Percentiles rank a stretch among this genome's conserved stretches.
Conservation (phyloP, 1,140 invertebrate species). For the Hypothenemus hampei region DNA sequence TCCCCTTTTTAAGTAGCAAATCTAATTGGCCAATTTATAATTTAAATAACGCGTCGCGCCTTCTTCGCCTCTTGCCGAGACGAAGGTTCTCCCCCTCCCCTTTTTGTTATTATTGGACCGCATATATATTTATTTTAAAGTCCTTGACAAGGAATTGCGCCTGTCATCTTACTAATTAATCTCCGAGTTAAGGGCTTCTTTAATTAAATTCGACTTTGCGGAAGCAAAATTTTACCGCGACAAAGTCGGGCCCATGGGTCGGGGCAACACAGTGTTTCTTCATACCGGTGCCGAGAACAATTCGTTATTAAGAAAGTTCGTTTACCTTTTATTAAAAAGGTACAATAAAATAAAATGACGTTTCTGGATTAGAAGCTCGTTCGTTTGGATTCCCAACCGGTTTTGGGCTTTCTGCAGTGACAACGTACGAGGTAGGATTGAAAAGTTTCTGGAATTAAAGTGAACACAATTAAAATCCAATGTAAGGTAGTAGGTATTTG, state of each 20-base stretch:
- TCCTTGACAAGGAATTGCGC: slow-evolving; percentile 24
- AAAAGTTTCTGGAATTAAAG: too few relatives aligned
- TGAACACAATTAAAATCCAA: too few relatives aligned
- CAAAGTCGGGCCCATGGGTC: too few relatives aligned
- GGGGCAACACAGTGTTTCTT: too few relatives aligned
- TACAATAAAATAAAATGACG: neutral
- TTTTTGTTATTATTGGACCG: slow-evolving; percentile 24
- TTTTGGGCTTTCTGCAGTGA: too few relatives aligned
- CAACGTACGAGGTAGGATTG: too few relatives aligned
- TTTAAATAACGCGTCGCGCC: slow-evolving; percentile 22
- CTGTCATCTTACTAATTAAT: slow-evolving; percentile 30
- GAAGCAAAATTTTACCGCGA: slow-evolving; percentile 23
- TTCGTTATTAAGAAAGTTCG: slow-evolving; percentile 26
- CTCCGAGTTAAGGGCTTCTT: slow-evolving; percentile 23
- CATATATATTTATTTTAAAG: slow-evolving; percentile 28
- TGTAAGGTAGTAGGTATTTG: too few relatives aligned
- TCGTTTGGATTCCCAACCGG: neutral
- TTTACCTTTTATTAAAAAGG: slow-evolving; percentile 12
- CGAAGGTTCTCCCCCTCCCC: too few relatives aligned
- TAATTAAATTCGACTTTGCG: slow-evolving; percentile 28
- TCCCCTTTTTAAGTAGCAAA: slow-evolving; percentile 12
- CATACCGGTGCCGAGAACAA: too few relatives aligned
- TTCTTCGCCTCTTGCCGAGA: too few relatives aligned
- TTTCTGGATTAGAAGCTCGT: neutral
- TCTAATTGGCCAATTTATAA: slow-evolving; percentile 26